Evolutionary conservation across 2,113 vertebrate species (phyloP), one percentile per base, ranked within the genome.

Genomic region (Rhabdomys dilectus): DNA sequence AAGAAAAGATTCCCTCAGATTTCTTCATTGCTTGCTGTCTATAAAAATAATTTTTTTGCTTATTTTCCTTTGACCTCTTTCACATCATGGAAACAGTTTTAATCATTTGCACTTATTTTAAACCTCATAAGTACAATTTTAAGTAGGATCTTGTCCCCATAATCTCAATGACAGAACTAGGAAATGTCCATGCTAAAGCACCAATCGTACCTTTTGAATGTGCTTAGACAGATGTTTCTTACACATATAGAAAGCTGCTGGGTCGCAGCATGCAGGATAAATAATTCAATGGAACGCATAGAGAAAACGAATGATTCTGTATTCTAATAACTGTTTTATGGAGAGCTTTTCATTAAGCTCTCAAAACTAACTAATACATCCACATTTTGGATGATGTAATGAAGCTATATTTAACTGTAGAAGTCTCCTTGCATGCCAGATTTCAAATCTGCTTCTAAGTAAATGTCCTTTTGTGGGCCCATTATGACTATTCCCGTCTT

Each of bases 391-490:
- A 70, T 95, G 72, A 93, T 86, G 91, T 70, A 88, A 72, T 77
- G 39, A 73, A 91, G 80, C 93, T 98, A 97, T 98, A 95, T 96
- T 98, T 97, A 97, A 95, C 87, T 86, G 70, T 51, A 94, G 85
- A 94, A 93, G n/a, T 94, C 45, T 80, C 72, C 58, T 78, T 56
- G 31, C 22, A 75, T 77, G 95, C 95, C 93, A 97, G 93, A 66
- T 93, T 96, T 94, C 94, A 95, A 97, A 90, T 96, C 70, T 91
- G 60, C 80, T 96, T 93, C 80, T 96, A 85, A 97, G 95, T 96
- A 89, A 97, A 95, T 90, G 94, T 97, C 88, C 70, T 88, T 96
- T 93, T 58, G 22, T 72, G 94, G 87, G 45, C 87, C 96, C 88
- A 94, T 96, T 93, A 90, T 88, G 89, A 93, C 78, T 92, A 93